phyloP scores from a whole-genome alignment of 2,113 vertebrate species.

The Mirounga angustirostris region DNA sequence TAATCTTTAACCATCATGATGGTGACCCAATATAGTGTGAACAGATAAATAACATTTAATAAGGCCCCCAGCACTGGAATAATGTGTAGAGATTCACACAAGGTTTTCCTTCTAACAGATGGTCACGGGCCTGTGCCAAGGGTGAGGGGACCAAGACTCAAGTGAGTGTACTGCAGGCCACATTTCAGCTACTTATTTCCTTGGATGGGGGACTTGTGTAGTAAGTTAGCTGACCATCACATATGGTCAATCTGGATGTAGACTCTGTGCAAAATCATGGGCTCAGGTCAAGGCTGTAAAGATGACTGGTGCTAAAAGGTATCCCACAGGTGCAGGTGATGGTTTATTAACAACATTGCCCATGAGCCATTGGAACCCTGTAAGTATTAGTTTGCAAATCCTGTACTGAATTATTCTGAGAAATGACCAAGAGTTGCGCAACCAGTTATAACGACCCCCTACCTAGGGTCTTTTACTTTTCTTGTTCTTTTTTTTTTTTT shows the following conservation, averaged over 20 bases:
- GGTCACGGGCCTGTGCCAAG: background rate
- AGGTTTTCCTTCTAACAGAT: background rate
- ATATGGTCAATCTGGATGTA: rapidly evolving
- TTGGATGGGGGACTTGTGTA: background rate
- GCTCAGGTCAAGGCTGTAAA: background rate
- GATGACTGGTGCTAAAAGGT: too few relatives aligned
- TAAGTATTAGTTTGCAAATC: background rate
- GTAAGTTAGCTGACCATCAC: background rate
- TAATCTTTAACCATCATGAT: background rate
- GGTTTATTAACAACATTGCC: background rate
- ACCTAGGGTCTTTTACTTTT: background rate
- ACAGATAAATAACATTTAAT: background rate
- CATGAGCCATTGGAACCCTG: background rate
- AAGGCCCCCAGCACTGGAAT: background rate
- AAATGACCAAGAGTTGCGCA: background rate
- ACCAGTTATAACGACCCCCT: background rate
- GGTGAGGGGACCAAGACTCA: background rate
- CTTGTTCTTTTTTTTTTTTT: too few relatives aligned
- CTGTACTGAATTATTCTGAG: background rate
- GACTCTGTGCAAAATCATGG: background rate
- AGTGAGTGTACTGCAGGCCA: too few relatives aligned
- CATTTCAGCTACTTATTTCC: background rate
- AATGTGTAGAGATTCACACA: background rate
- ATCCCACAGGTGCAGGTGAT: background rate
- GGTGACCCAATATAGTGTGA: background rate